Evolutionary conservation across 2,888 invertebrate genomes (phyloP).

Genomic region (Desoria tigrina): DNA sequence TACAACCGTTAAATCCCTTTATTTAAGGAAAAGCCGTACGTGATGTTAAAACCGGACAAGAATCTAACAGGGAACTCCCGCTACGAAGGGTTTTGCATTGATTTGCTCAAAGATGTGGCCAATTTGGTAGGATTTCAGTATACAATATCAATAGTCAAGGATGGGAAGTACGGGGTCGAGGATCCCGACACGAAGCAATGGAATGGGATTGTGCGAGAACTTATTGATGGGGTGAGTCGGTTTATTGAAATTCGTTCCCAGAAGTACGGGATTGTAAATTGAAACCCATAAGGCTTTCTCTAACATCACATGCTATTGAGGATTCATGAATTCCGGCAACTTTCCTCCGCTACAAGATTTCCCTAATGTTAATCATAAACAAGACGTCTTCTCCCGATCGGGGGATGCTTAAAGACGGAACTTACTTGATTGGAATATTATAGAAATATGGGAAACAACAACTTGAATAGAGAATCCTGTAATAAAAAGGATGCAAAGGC

Average conservation of each 20-base stretch:
- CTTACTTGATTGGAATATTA: too few species aligned
- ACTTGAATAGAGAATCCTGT: too few species aligned
- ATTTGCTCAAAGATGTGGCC: slow-evolving; percentile 79
- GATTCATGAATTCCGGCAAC: too few species aligned
- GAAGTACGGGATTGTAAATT: background rate
- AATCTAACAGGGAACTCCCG: slow-evolving; percentile 83
- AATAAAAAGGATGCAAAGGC: too few species aligned
- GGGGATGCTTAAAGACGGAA: too few species aligned
- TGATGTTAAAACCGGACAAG: slow-evolving; percentile 82
- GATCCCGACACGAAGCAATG: slow-evolving; percentile 84
- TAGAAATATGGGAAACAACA: too few species aligned
- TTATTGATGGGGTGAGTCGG: slow-evolving; percentile 61
- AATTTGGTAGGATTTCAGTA: slow-evolving; percentile 85
- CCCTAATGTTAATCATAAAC: too few species aligned
- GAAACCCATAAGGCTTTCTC: too few species aligned
- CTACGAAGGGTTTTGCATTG: slow-evolving; percentile 90
- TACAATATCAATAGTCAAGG: slow-evolving; percentile 77
- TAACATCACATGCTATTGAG: too few species aligned
- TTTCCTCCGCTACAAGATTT: too few species aligned
- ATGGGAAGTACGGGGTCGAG: slow-evolving; percentile 84
- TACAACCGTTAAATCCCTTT: slow-evolving; percentile 17
- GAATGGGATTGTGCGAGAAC: slow-evolving; percentile 85
- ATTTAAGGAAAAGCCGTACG: slow-evolving; percentile 80
- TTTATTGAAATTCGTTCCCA: slow-evolving; percentile 10
- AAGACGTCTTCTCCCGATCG: too few species aligned